Evolutionary conservation across 1,140 invertebrate species (phyloP), one percentile per base, ranked within the genome.

Genomic region (Anagrus nilaparvatae): DNA sequence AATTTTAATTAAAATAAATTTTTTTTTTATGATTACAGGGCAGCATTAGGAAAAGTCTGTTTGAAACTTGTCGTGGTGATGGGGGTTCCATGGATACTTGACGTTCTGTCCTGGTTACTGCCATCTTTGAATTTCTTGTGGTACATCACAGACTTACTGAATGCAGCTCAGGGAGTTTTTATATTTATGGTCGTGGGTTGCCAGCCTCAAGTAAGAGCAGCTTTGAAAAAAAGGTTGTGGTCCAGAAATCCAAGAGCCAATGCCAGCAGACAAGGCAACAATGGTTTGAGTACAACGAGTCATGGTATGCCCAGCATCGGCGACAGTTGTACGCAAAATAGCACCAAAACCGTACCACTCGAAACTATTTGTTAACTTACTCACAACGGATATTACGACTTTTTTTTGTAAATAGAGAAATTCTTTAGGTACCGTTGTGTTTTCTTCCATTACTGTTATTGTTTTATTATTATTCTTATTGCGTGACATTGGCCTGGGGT

Each of bases 111-210:
- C 4, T 78, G 75, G 74, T 57, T 71, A 40, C 77, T 81, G 21
- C 84, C 84, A 36, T 84, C 84, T 0, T 83, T 83, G 0, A 68
- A 79, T 46, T 81, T 80, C 55, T 61, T 82, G 41, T 87, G 84
- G 84, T 84, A 84, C 58, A 62, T 82, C 31, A 83, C 82, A 7
- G 85, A 88, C 61, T 56, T 89, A 45, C 74, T 90, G 56, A 91
- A 89, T 63, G 78, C 82, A 34, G 70, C 88, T 20, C 86, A 91
- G 62, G 87, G 87, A 28, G 77, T 90, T n/a, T 78, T 89, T 56
- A 89, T 92, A 40, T 92, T 92, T 61, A 75, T 85, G 47, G 86
- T 90, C 28, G 85, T 89, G 34, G 84, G 85, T 19, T 87, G 84
- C 61, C 86, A 90, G 68, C 84, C 84, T n/a, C 82, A 84, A 67